Base-by-base conservation (phyloP, 1,140 invertebrate species). In the Zaprionus vittiger region DNA sequence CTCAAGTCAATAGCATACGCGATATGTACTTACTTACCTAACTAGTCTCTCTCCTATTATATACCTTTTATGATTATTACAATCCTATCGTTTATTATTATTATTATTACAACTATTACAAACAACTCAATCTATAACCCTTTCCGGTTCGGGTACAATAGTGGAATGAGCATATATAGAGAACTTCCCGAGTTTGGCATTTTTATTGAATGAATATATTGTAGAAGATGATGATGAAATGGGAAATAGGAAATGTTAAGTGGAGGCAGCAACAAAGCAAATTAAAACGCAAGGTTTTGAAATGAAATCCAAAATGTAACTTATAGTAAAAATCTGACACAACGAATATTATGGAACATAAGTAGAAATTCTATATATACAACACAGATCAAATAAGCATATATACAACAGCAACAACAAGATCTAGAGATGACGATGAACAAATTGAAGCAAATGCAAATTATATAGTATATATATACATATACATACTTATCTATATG, bases 311-410 rank as follows among this genome's bases (percentile, higher is more conserved):
- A 91, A 92, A 91, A 91, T 75, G 81, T 86, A 90, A 90, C 84
- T 92, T 89, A 92, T 91, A 92, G 91, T 92, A 92, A 92, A 91
- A 92, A 92, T 91, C 91, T 84, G 89, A 92, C 91, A 92, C 91
- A 92, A 92, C 91, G 91, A 92, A 92, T 92, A 92, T 92, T 92
- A 92, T 92, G 91, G 91, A 92, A 92, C 91, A 92, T 92, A 92
- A 92, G 91, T 92, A 92, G 91, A 92, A 92, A 92, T 92, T 91
- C 86, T 91, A 91, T 86, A 91, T 86, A 89, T 89, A 79, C 77
- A 89, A 89, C 79, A 85, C 73, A 84, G 81, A 89, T 77, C 81
- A 89, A 90, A 85, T 81, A 85, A 85, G 72, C 82, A 90, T 85
- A 90, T 90, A 90, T 83, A 84, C 81, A 89, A 83, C 69, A 66